These are phyloP conservation scores for Mesitornis unicolor DNA, from an alignment of 2,113 vertebrate species.

Conservation along the genomic window DNA sequence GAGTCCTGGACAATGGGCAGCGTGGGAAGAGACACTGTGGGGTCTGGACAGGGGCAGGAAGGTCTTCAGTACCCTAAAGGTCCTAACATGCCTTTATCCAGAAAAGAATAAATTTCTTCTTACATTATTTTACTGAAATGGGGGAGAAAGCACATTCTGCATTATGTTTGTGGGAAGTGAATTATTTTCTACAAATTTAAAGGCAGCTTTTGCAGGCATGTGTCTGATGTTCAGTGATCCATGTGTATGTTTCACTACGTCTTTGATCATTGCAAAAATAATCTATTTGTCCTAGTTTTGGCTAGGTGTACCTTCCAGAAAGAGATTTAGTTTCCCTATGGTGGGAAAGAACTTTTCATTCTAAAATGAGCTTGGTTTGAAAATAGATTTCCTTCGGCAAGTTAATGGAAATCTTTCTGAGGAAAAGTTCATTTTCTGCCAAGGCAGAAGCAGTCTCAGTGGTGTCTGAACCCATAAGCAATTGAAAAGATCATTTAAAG, in stretches of 20 bases:
- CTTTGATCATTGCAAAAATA: not conserved
- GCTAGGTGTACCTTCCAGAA: not conserved
- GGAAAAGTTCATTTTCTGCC: not conserved
- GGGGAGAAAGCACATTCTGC: not conserved
- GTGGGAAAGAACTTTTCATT: not conserved
- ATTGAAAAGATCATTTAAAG: not conserved
- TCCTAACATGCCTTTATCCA: not conserved
- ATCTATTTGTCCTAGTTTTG: not conserved
- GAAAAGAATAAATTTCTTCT: not conserved
- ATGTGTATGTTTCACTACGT: not conserved
- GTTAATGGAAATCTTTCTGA: conserved; percentile 9
- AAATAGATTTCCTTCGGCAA: not conserved
- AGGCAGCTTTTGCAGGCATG: not conserved
- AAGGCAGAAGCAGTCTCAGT: not conserved
- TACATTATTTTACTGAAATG: not conserved
- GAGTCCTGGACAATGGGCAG: not conserved
- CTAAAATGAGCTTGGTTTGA: not conserved
- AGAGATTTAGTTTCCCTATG: not conserved
- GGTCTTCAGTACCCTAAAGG: not conserved
- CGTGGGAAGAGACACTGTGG: not conserved
- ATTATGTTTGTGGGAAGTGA: not conserved
- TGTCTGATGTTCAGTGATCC: not conserved
- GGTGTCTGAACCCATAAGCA: not conserved
- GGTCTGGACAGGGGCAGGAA: not conserved
- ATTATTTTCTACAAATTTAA: not conserved